Conservation (phyloP, 2,888 invertebrate genomes). For the Melipona bicolor region DNA sequence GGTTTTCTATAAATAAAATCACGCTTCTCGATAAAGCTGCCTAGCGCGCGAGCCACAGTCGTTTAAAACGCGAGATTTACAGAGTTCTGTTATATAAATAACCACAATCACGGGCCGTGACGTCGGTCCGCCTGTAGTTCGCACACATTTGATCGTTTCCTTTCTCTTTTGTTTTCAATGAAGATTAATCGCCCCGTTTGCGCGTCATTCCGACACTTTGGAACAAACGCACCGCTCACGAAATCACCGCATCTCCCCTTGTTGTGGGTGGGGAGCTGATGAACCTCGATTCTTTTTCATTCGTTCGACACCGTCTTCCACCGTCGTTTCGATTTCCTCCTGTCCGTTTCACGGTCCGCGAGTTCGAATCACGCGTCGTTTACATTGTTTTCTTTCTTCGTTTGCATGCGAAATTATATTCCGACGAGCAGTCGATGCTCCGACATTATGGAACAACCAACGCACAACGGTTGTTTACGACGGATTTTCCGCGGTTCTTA, state of each 20-base stretch:
- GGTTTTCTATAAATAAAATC: slow-evolving; percentile 71
- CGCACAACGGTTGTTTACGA: slow-evolving; percentile 1
- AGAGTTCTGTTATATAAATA: slow-evolving; percentile 70
- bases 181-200: slow-evolving; percentile 67
- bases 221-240: slow-evolving; percentile 43
- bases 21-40: slow-evolving; percentile 57
- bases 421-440: neutral
- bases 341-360: neutral
- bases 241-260: neutral
- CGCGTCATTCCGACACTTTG: slow-evolving; percentile 49
- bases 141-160: slow-evolving; percentile 66
- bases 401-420: neutral
- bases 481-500: slow-evolving; percentile 38
- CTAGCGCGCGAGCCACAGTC: slow-evolving; percentile 48
- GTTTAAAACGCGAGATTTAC: slow-evolving; percentile 68
- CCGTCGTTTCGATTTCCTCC: neutral
- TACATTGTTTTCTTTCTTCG: neutral
- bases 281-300: slow-evolving; percentile 46
- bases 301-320: neutral
- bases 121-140: slow-evolving; percentile 57
- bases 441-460: neutral
- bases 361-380: neutral
- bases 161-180: slow-evolving; percentile 69
- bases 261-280: slow-evolving; percentile 20
- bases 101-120: slow-evolving; percentile 69